A percentile compares a stretch with the other conserved stretches of the same genome.
These are phyloP conservation scores for Stenoptilia bipunctidactyla DNA, from an alignment of 2,888 invertebrate species.

Conservation along the genomic window DNA sequence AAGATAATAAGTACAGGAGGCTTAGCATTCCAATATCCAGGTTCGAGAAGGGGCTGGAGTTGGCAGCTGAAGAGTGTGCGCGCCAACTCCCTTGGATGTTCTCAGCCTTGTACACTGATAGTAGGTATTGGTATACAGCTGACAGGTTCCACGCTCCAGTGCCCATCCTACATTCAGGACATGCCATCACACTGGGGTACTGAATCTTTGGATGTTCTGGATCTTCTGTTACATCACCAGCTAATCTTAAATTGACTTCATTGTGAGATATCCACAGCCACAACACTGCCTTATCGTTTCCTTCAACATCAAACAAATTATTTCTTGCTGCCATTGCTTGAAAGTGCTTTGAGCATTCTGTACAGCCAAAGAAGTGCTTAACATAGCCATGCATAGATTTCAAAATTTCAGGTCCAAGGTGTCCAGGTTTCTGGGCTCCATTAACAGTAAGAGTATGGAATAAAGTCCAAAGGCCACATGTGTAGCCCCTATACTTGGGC, in stretches of 20 bases:
- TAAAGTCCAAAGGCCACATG: constrained; percentile 95
- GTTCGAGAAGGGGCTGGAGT: constrained; percentile 70
- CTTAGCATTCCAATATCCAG: constrained; percentile 83
- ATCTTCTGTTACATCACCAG: constrained; percentile 91
- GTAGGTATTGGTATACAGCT: constrained; percentile 75
- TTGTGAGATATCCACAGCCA: constrained; percentile 98
- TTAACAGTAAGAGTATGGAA: constrained; percentile 93
- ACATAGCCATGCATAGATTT: constrained; percentile 90
- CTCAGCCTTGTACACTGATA: constrained; percentile 49
- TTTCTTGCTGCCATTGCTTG: constrained; percentile 83
- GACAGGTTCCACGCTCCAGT: constrained; percentile 74
- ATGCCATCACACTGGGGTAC: constrained; percentile 81
- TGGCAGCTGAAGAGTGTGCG: constrained; percentile 26
- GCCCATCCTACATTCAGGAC: constrained; percentile 75
- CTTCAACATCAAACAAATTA: constrained; percentile 77
- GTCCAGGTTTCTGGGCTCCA: constrained; percentile 65
- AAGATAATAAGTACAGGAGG: constrained; percentile 80
- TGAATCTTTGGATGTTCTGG: constrained; percentile 89
- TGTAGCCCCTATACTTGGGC: constrained; percentile 84
- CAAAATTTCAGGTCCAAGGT: constrained; percentile 78
- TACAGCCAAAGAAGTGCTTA: constrained; percentile 93
- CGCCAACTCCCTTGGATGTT: constrained; percentile 31
- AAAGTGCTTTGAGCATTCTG: constrained; percentile 92
- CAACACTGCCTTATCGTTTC: constrained; percentile 81
- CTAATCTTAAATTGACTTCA: constrained; percentile 88